phyloP scores from a whole-genome alignment of 2,113 vertebrate genomes.

The Gallinago jamesoni region DNA sequence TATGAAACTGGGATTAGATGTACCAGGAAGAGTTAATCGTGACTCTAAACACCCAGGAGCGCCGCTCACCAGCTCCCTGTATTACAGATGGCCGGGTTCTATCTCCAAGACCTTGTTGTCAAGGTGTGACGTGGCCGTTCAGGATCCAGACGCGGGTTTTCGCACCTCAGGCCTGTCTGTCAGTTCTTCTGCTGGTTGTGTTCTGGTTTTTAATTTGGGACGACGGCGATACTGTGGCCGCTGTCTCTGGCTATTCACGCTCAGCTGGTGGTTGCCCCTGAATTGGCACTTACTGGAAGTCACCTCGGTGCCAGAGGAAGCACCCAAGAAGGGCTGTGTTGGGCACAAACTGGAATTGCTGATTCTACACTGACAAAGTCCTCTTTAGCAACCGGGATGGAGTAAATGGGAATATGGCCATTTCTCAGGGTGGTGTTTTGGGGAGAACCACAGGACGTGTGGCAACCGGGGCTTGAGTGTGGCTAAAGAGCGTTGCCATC shows the following conservation, averaged over 20 bases:
- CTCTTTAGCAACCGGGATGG: not conserved
- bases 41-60: not conserved
- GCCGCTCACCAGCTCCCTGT: fast-evolving
- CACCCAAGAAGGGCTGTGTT: not conserved
- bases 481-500: not conserved
- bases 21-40: not conserved
- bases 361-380: not conserved
- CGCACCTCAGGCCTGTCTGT: not conserved
- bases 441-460: not conserved
- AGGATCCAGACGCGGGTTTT: not conserved
- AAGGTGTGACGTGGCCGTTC: fast-evolving
- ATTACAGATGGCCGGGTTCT: fast-evolving
- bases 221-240: not conserved
- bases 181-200: not conserved
- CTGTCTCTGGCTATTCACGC: not conserved
- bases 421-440: not conserved
- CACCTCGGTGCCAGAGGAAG: not conserved
- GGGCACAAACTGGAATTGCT: not conserved
- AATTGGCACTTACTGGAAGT: not conserved
- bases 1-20: not conserved
- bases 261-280: not conserved
- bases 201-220: not conserved
- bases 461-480: too few species aligned
- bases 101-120: not conserved
- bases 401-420: not conserved